A percentile compares a stretch with the other conserved stretches of the same genome.
Evolutionary conservation across 2,113 vertebrate species (phyloP).

Genomic region (Ceuthmochares aereus): DNA sequence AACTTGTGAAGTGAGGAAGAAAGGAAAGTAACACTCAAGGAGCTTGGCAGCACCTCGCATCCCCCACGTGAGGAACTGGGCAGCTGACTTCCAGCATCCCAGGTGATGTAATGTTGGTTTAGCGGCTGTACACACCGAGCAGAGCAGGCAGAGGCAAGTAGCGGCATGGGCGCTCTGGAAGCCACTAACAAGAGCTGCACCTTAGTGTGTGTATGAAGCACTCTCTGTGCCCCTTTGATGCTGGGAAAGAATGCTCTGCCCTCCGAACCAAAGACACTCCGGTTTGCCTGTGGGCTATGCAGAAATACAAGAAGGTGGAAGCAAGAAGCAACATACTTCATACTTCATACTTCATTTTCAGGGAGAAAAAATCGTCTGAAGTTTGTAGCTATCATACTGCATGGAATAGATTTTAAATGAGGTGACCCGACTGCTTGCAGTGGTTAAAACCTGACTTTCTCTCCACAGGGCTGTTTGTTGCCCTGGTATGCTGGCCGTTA

Average conservation of each 20-base stretch:
- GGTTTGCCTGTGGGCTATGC: conserved; percentile 19
- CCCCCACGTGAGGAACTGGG: not conserved
- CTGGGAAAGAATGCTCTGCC: not conserved
- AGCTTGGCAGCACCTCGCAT: not conserved
- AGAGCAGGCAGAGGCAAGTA: conserved; percentile 32
- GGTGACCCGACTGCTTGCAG: not conserved
- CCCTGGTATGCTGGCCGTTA: not conserved
- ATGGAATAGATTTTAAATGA: not conserved
- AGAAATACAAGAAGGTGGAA: conserved; percentile 29
- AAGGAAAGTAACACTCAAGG: conserved; percentile 24
- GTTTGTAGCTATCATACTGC: not conserved
- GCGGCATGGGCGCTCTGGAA: not conserved
- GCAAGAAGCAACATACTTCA: conserved; percentile 49
- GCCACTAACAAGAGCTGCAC: not conserved
- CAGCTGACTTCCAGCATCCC: conserved; percentile 45
- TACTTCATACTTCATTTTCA: too few relatives aligned
- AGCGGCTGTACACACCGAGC: not conserved
- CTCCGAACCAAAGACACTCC: not conserved
- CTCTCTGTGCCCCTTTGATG: not conserved
- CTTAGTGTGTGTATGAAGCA: not conserved
- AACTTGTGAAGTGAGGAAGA: not conserved
- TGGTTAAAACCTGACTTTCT: not conserved
- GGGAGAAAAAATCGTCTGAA: not conserved
- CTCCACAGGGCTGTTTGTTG: not conserved
- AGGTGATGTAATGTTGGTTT: conserved; percentile 32